phyloP scores from a whole-genome alignment of 64 coral and sea anemone genomes.

The Pocillopora damicornis region DNA sequence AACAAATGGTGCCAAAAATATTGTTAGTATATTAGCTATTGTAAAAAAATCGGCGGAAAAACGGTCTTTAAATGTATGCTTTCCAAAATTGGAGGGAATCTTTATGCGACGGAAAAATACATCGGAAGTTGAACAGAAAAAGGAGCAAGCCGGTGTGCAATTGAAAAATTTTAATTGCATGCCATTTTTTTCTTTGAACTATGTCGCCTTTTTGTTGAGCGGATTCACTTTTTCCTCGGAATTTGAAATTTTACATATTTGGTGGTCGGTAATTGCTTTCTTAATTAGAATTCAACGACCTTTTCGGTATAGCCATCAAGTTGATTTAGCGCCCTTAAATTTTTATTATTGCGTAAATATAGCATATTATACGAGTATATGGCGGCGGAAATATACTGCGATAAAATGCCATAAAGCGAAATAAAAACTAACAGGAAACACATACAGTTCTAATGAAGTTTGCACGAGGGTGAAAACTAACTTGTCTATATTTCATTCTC shows the following conservation, averaged over 20 bases:
- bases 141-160: constrained; percentile 36
- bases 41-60: constrained; percentile 74
- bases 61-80: constrained; percentile 32
- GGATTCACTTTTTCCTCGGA: constrained; percentile 18
- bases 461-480: constrained; percentile 50
- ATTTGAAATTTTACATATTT: constrained; percentile 79
- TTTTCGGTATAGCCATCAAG: constrained; percentile 76
- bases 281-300: constrained; percentile 81
- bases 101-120: constrained; percentile 55
- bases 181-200: constrained; percentile 21
- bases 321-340: constrained; percentile 90
- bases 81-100: constrained; percentile 58
- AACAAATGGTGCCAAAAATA: constrained; percentile 7
- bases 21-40: constrained; percentile 77
- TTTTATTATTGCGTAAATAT: constrained; percentile 97
- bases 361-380: constrained; percentile 63
- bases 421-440: constrained; percentile 96
- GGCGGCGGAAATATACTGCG: constrained; percentile 73
- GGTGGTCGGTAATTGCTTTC: constrained; percentile 85
- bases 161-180: constrained; percentile 82
- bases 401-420: constrained; percentile 85
- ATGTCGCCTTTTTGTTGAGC: constrained; percentile 44
- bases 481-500: constrained; percentile 37
- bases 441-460: constrained; percentile 89
- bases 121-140: constrained; percentile 67